phyloP scores from a whole-genome alignment of 2,888 invertebrate species.

The Trachelus tabidus region DNA sequence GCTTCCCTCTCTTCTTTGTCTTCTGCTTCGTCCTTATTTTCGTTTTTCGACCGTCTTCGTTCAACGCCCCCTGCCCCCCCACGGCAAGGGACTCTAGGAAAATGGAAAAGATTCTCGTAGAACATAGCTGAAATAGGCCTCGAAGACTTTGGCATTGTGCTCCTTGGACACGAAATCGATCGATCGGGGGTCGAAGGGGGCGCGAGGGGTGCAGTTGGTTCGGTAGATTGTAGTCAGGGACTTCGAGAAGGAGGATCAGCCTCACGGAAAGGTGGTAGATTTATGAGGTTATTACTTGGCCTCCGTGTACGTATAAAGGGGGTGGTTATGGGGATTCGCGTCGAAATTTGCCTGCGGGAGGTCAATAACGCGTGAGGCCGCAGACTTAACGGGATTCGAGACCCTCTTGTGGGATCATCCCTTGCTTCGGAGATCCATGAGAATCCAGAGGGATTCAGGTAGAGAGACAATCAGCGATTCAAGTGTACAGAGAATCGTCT shows the following conservation, averaged over 20 bases:
- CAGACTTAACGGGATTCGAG: slow-evolving; percentile 6
- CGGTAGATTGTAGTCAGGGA: not conserved
- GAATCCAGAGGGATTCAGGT: no score
- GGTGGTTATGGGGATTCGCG: slow-evolving; percentile 31
- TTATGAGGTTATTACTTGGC: slow-evolving; percentile 52
- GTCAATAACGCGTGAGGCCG: slow-evolving; percentile 28
- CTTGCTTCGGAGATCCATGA: no score
- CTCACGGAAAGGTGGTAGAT: slow-evolving; percentile 43
- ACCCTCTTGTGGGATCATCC: not conserved
- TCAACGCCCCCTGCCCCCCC: slow-evolving; percentile 12
- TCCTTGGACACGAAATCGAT: slow-evolving; percentile 40
- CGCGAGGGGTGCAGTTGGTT: not conserved
- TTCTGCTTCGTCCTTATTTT: slow-evolving; percentile 8
- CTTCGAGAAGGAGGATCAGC: slow-evolving; percentile 20
- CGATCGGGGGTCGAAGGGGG: slow-evolving; percentile 23
- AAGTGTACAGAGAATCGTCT: slow-evolving; percentile 7
- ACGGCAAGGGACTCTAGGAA: slow-evolving; percentile 5
- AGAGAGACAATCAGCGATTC: slow-evolving; percentile 4
- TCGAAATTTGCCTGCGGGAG: slow-evolving; percentile 46
- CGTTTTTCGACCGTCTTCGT: slow-evolving; percentile 32
- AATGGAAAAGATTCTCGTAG: slow-evolving; percentile 28
- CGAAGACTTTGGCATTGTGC: slow-evolving; percentile 37
- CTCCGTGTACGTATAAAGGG: slow-evolving; percentile 31
- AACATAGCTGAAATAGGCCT: slow-evolving; percentile 46
- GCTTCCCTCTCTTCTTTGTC: not conserved